Base-by-base conservation (phyloP, 2,888 invertebrate species). In the Drosophila meridionalis region DNA sequence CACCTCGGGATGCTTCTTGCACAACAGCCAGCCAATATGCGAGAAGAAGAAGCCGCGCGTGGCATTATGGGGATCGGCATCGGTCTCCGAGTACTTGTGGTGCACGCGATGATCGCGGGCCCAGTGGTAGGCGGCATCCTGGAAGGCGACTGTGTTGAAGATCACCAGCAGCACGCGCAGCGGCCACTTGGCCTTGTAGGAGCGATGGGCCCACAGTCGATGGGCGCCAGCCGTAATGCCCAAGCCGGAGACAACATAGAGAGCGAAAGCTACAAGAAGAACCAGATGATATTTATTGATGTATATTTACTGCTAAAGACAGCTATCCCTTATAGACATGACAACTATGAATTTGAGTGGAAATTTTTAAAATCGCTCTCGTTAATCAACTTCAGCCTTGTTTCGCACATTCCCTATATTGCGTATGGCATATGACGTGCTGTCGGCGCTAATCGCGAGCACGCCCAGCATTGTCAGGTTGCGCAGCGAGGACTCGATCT, bases 161-260 rank as follows among this genome's bases (percentile, higher is more conserved):
- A 97, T 83, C 43, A 96, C 95, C 69, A 99, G 94, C 43, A 99
- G 93, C 8, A 98, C 86, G 82, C 97, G 94, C 6, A 99, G 94
- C 0, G 98, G 99, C 95, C 96, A 96, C 93, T 96, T 98, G 8
- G 99, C 99, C 94, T 99, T 99, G 94, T 99, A 99, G 0, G 98
- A 96, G 90, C 97, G 96, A 94, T 99, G 99, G 1, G 99, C 95
- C 99, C 99, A 99, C 38, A 99, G 95, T 85, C 99, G 94, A 93
- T 99, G 99, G 3, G 98, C 98, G 34, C 99, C 99, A 28, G 98
- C 99, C 20, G 99, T 99, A 78, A 99, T 97, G 26, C 99, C 99
- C 72, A 99, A 93, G 6, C 97, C 99, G 9, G 97, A 96, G 76
- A 95, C 93, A 66, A 96, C 94, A 93, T 98, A 98, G 68, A 97